A percentile compares a stretch with the other conserved stretches of the same genome.
Conservation (phyloP, 2,113 vertebrate genomes). For the Coracopsis vasa region DNA sequence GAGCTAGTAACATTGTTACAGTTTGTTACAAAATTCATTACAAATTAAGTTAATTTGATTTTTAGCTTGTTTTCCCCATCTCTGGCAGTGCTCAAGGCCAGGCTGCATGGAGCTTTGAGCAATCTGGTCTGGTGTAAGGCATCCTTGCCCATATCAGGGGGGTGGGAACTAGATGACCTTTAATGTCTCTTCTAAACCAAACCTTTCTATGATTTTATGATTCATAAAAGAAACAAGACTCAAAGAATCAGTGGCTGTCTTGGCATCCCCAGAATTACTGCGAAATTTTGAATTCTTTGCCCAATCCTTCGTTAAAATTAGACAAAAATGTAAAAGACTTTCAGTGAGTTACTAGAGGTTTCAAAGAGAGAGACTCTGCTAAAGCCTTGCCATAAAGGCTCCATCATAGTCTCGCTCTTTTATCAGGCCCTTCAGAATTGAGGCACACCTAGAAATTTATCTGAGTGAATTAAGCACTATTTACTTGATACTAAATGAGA, state of each 20-base stretch:
- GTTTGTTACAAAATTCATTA: neutral
- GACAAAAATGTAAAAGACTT: neutral
- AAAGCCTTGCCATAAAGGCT: neutral
- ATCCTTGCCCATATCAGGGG: neutral
- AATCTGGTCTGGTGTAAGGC: neutral
- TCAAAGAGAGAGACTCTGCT: neutral
- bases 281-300: neutral
- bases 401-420: neutral
- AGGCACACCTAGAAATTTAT: neutral
- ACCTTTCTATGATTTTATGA: neutral
- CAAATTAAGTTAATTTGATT: neutral
- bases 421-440: fast-evolving
- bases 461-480: neutral
- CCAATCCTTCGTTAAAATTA: neutral
- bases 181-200: neutral
- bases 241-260: neutral
- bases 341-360: neutral
- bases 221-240: neutral
- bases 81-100: neutral
- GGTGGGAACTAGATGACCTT: neutral
- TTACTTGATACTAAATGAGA: neutral
- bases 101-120: neutral
- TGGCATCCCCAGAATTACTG: neutral
- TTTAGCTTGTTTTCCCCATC: neutral
- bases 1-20: neutral